These are phyloP conservation scores for Willowsia nigromaculata DNA, from an alignment of 2,888 invertebrate genomes.

Conservation along the genomic window DNA sequence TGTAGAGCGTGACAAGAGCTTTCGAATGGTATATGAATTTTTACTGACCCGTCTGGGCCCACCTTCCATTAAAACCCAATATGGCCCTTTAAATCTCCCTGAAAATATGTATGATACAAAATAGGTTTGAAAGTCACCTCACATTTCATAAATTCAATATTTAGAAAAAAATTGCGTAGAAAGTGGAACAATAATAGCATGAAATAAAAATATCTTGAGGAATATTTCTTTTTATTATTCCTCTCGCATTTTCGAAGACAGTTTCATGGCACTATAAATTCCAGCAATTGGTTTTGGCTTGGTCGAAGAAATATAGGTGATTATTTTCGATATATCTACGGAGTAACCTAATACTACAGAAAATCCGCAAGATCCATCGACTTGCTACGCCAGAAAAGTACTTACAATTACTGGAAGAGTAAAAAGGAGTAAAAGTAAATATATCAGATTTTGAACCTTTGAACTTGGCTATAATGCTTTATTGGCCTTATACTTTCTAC, in stretches of 20 bases:
- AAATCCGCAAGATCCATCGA: too few species aligned
- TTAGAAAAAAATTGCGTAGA: not conserved
- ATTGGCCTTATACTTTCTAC: slow-evolving; percentile 21
- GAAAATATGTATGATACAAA: too few species aligned
- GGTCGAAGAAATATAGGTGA: not conserved
- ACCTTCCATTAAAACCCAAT: too few species aligned
- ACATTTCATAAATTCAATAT: not conserved
- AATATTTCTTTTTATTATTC: not conserved
- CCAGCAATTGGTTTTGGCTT: not conserved
- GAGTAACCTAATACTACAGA: not conserved
- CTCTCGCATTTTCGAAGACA: not conserved
- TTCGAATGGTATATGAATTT: too few species aligned
- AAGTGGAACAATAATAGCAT: not conserved
- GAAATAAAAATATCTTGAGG: not conserved
- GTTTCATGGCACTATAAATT: slow-evolving; percentile 53
- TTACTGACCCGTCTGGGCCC: too few species aligned
- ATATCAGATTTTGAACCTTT: too few species aligned
- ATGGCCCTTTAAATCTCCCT: too few species aligned
- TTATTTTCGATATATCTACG: not conserved
- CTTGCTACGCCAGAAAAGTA: too few species aligned
- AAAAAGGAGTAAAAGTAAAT: too few species aligned
- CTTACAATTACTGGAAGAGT: too few species aligned
- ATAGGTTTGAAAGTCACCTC: not conserved
- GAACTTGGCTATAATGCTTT: slow-evolving; percentile 24
- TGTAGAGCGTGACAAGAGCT: too few species aligned